phyloP scores from a whole-genome alignment of 2,113 vertebrate genomes.

The Coregonus clupeaformis region DNA sequence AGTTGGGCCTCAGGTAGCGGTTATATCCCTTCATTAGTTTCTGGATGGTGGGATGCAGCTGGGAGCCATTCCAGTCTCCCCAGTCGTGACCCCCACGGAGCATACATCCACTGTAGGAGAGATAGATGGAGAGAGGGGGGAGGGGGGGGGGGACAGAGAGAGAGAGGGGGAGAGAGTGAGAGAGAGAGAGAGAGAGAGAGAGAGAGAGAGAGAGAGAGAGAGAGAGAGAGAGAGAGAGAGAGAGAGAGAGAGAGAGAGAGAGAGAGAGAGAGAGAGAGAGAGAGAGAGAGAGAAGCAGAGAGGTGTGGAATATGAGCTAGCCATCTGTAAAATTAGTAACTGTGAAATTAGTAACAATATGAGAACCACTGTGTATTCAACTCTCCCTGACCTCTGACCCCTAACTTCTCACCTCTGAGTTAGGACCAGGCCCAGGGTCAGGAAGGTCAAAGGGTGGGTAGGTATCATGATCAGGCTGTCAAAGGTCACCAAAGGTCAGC shows the following conservation, averaged over 20 bases:
- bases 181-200: background rate
- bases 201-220: background rate
- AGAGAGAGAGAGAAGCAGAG: background rate
- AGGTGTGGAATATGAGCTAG: background rate
- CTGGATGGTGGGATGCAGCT: conserved; percentile 85
- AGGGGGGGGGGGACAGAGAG: background rate
- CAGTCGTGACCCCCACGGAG: conserved; percentile 49
- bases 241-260: background rate
- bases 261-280: background rate
- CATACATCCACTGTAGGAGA: conserved; percentile 59
- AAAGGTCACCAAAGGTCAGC: conserved; percentile 30
- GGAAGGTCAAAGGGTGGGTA: conserved; percentile 26
- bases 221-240: background rate
- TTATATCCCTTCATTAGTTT: conserved; percentile 90
- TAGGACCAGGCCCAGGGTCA: conserved; percentile 48
- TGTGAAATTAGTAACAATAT: background rate
- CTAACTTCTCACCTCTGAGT: conserved; percentile 54
- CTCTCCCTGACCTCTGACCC: background rate
- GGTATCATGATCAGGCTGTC: conserved; percentile 38
- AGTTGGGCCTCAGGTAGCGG: conserved; percentile 88
- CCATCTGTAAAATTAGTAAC: background rate
- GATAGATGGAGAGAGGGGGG: background rate
- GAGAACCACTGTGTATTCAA: background rate
- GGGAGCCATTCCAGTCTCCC: conserved; percentile 62
- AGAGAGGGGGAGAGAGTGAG: background rate